Evolutionary conservation across 2,888 invertebrate species (phyloP), one percentile per base, ranked within the genome.

Genomic region (Nomada hirtipes): DNA sequence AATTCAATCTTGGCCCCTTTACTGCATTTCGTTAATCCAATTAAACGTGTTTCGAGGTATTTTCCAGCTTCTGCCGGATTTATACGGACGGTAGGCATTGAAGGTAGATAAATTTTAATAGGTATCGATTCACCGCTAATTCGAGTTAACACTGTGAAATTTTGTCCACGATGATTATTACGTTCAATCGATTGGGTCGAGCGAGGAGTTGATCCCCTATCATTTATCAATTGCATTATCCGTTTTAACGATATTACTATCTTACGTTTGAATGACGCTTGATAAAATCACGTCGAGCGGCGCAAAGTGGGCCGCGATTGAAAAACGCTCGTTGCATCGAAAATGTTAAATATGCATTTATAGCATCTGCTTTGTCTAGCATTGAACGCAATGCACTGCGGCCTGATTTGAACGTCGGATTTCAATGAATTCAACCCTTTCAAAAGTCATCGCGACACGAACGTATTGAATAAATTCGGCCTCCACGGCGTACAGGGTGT

Each of bases 231-330:
- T 69, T 65, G 50, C 20, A 44, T 74, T 65, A 59, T 60, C 47
- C 59, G 60, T 65, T 50, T 59, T 52, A 53, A 29, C 57, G 59
- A 70, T 26, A 71, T 55, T 60, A 60, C 20, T 55, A 63, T 70
- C 65, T 68, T 59, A 67, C 71, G 61, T 71, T 83, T 71, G 59
- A 79, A 75, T 73, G 29, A 61, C 60, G 53, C 63, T n/a, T 52
- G 65, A 59, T 44, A 57, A 26, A 67, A 78, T 55, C 72, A 63
- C 68, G 15, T 7, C 42, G 20, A n/a, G 26, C 42, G 42, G 18
- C 50, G 23, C 0, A 7, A 20, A 47, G 55, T 63, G 71, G 20
- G 52, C 18, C 67, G 44, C 52, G 65, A 80, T 60, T 61, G 80
- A 80, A 80, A 80, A 79, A 73, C 73, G 63, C 23, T 20, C 50